Evolutionary conservation across 1,140 invertebrate genomes (phyloP).

Genomic region (Reticulitermes speratus): DNA sequence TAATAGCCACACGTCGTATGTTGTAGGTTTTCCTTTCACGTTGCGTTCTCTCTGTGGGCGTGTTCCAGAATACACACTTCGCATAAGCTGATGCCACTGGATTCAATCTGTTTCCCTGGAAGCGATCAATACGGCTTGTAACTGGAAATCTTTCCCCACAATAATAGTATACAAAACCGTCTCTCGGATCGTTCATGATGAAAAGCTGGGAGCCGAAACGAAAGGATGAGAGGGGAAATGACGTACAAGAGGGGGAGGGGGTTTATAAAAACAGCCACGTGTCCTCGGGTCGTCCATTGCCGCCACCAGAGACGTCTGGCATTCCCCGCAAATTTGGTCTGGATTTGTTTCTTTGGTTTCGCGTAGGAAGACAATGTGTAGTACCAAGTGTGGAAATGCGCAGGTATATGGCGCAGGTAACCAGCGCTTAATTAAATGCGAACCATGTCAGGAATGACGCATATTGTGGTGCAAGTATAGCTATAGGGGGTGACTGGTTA

Average conservation of each 20-base stretch:
- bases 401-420: no score
- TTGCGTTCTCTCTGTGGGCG: no score
- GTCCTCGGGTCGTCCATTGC: neutral
- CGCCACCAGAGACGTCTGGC: neutral
- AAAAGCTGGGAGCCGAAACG: neutral
- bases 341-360: no score
- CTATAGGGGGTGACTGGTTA: no score
- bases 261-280: neutral
- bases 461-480: no score
- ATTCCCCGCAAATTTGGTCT: neutral
- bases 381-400: no score
- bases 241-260: no score
- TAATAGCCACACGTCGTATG: no score
- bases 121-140: neutral
- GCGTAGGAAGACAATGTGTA: no score
- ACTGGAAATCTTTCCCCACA: neutral
- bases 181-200: neutral
- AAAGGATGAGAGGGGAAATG: neutral
- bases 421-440: no score
- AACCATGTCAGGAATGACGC: no score
- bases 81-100: neutral
- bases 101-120: neutral
- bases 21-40: no score
- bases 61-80: neutral
- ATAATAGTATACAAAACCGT: neutral